Base-by-base conservation (phyloP, 1,140 invertebrate genomes). In the Ephestia elutella region DNA sequence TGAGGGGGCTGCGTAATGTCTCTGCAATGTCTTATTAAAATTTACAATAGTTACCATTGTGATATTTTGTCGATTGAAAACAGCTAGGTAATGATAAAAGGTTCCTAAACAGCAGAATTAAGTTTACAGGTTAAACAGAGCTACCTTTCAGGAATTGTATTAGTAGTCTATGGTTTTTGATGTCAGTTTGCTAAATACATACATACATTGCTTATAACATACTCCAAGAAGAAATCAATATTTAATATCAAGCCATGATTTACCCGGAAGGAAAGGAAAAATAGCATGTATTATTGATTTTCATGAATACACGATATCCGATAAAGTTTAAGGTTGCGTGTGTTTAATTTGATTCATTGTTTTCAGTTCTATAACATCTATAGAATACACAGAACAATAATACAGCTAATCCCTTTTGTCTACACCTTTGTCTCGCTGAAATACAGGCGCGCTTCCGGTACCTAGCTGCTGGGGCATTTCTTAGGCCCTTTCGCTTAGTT, bases 401-500 rank as follows among this genome's bases (percentile, higher is more conserved):
- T 68, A 76, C 63, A 71, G 64, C 66, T 73, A 72, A 71, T 73
- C 73, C 77, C 70, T 77, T 82, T 86, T 78, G 70, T 73, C 65
- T 68, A 70, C 66, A 80, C 75, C 75, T 78, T 85, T 79, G 79
- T 82, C 70, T 75, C 66, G 69, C 81, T 78, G 77, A 81, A 80
- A 75, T 71, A 79, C 73, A 75, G 68, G 63, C 72, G 65, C 64
- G 71, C 69, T 76, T 80, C 79, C 82, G 79, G 74, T 69, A 65
- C 66, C 75, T 75, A 77, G 68, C 62, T 66, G 54, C 66, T 66
- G 63, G 19, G 57, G 69, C 69, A 76, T 76, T 82, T 83, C 78
- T 84, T 81, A 74, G 72, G 71, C 79, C 74, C 79, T 75, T 82
- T 84, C 69, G 74, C 73, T 76, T 71, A 73, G 73, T 75, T 84